Conservation (phyloP, 2,888 invertebrate species). For the Polydrusus tereticollis region DNA sequence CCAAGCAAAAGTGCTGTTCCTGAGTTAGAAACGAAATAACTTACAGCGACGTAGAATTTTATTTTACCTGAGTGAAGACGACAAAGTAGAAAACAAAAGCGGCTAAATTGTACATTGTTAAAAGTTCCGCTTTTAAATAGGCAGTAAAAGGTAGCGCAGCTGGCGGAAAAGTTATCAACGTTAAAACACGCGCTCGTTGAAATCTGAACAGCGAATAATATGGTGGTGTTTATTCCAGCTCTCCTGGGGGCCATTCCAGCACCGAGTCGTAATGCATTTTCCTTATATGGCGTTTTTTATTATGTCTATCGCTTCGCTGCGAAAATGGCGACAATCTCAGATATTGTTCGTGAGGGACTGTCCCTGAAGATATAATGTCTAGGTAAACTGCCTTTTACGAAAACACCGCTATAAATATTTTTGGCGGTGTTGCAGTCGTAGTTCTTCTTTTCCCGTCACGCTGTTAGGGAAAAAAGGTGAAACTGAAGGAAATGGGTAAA, state of each 20-base stretch:
- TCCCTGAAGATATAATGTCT: conserved; percentile 49
- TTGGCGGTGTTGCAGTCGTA: neutral
- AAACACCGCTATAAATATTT: conserved; percentile 36
- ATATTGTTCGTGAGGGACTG: conserved; percentile 63
- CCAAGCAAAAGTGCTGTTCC: too few relatives aligned
- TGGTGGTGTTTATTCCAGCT: conserved; percentile 63
- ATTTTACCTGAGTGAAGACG: neutral
- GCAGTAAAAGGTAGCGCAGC: conserved; percentile 25
- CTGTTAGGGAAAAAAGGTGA: too few relatives aligned
- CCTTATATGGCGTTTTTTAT: conserved; percentile 68
- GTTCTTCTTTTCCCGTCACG: neutral
- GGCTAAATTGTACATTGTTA: conserved; percentile 58
- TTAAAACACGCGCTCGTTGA: conserved; percentile 53
- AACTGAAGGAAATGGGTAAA: too few relatives aligned
- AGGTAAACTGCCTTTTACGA: conserved; percentile 50
- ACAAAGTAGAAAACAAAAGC: conserved; percentile 48
- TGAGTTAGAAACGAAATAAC: too few relatives aligned
- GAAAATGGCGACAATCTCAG: conserved; percentile 66
- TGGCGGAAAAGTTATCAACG: conserved; percentile 62
- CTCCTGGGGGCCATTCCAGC: conserved; percentile 65
- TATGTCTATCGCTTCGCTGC: conserved; percentile 65
- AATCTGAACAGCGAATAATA: conserved; percentile 45
- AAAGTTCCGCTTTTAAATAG: conserved; percentile 58
- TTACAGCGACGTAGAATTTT: too few relatives aligned
- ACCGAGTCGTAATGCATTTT: conserved; percentile 69